Base-by-base conservation (phyloP, 2,888 invertebrate species). In the Amphipoea oculea region DNA sequence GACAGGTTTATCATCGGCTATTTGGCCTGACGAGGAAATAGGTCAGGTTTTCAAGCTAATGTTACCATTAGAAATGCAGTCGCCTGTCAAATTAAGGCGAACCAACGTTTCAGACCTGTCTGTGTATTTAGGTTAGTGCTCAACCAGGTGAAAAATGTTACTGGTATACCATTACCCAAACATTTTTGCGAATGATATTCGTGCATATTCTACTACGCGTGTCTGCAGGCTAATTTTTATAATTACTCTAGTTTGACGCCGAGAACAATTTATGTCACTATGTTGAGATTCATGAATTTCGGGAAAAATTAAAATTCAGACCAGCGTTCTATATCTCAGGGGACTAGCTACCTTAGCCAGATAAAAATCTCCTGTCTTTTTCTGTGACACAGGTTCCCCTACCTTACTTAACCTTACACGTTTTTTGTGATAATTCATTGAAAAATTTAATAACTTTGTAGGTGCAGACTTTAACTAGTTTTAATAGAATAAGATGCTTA, bases 51-150 rank as follows among this genome's bases (percentile, higher is more conserved):
- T 67, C 66, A 54, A 73, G 74, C 72, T 60, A 72, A 81, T 83
- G 40, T 63, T 57, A 11, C 62, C 54, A 67, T 74, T 78, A 80
- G 71, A 67, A 85, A 89, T 85, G 71, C 78, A 80, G 68, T 72
- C 62, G 48, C 73, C 73, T 77, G 81, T 84, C 81, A 87, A 77
- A 84, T 85, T 77, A 78, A 73, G 42, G 63, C 67, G 60, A 79
- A 73, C 51, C 69, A 75, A 48, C 66, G 68, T 69, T 69, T 48
- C 72, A 73, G 51, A 62, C 40, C 69, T 74, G 63, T 75, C 73
- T 51, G 69, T 79, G n/a, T 62, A 73, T 85, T 84, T 76, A 60
- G 75, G 80, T 77, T 73, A 87, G 69, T 77, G 42, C n/a, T 65
- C 23, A 70, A 67, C 66, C 62, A 70, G 57, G 65, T 48, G 20